These are phyloP conservation scores for Marisa cornuarietis DNA, from an alignment of 1,140 invertebrate species.

Conservation along the genomic window DNA sequence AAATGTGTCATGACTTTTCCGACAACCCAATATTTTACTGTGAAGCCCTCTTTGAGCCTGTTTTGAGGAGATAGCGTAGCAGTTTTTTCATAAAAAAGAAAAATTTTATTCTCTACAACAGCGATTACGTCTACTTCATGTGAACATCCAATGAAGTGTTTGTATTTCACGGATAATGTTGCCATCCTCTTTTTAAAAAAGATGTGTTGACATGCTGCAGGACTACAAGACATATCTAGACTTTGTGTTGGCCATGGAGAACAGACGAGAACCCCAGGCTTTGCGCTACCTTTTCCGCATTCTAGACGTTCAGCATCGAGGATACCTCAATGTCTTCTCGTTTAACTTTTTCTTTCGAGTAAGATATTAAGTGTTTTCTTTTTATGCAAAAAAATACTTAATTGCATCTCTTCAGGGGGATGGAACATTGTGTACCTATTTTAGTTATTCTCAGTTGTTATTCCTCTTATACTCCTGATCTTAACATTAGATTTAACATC, in stretches of 20 bases:
- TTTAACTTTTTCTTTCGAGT: constrained; percentile 94
- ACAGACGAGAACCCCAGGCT: constrained; percentile 89
- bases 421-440: no score
- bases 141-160: no score
- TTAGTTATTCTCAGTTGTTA: background rate
- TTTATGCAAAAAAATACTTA: no score
- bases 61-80: no score
- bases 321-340: constrained; percentile 89
- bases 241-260: constrained; percentile 92
- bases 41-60: no score
- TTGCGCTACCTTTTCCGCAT: constrained; percentile 92
- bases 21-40: no score
- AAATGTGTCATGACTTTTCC: no score
- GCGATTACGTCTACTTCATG: no score
- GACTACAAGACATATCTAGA: constrained; percentile 98
- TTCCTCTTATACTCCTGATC: background rate
- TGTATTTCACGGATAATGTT: no score
- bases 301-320: constrained; percentile 87
- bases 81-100: no score
- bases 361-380: constrained; percentile 37
- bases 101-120: no score
- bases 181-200: background rate
- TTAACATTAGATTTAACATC: background rate
- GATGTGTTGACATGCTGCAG: constrained; percentile 47
- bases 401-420: no score